Evolutionary conservation across 2,888 invertebrate species (phyloP).

Genomic region (Fragum fragum): DNA sequence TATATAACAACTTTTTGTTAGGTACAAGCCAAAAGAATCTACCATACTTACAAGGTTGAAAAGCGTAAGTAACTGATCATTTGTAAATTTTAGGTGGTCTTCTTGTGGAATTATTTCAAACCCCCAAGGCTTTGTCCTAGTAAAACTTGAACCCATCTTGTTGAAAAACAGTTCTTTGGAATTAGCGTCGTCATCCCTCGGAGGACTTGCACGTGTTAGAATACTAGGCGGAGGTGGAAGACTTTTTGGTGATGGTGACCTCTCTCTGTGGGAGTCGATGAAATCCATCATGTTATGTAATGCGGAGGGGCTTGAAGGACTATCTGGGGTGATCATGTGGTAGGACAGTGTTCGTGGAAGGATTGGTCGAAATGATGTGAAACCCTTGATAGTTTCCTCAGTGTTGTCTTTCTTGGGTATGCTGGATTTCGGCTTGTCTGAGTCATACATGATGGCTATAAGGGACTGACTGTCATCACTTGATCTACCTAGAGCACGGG

Average conservation of each 20-base stretch:
- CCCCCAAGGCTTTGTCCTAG: constrained; percentile 82
- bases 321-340: constrained; percentile 76
- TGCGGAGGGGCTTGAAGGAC: constrained; percentile 68
- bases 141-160: constrained; percentile 96
- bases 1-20: too few relatives aligned
- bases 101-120: constrained; percentile 82
- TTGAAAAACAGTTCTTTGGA: constrained; percentile 95
- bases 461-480: constrained; percentile 92
- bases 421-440: constrained; percentile 52
- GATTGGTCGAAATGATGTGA: constrained; percentile 91
- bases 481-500: constrained; percentile 96
- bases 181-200: constrained; percentile 87
- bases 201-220: constrained; percentile 31
- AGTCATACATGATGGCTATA: constrained; percentile 88
- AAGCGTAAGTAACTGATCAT: constrained; percentile 83
- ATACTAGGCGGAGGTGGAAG: constrained; percentile 46
- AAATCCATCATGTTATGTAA: constrained; percentile 48
- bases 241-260: constrained; percentile 70
- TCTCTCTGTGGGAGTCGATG: constrained; percentile 58
- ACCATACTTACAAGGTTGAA: constrained; percentile 82
- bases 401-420: constrained; percentile 78
- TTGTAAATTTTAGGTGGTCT: constrained; percentile 83
- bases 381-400: constrained; percentile 83
- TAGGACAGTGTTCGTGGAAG: constrained; percentile 95
- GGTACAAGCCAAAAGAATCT: too few relatives aligned